Conservation (phyloP, 23 tunicate species). For the Trididemnum miniatum region DNA sequence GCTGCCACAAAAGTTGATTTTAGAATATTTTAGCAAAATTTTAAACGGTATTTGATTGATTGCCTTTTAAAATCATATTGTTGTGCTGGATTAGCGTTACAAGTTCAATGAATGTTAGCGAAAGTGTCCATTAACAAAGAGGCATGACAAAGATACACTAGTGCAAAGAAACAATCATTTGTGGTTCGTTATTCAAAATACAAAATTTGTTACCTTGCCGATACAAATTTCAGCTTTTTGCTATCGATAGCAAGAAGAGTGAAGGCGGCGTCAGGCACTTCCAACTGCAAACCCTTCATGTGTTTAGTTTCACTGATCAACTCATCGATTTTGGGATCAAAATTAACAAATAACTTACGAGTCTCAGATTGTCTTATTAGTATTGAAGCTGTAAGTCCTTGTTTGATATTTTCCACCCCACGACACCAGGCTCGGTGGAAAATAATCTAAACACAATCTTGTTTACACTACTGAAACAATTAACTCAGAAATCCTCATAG, state of each 20-base stretch:
- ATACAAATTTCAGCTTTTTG: conserved; percentile 47
- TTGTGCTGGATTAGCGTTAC: no score
- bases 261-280: conserved; percentile 65
- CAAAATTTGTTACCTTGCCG: conserved; percentile 49
- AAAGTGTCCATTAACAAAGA: no score
- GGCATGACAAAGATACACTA: no score
- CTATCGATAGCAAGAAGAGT: conserved; percentile 58
- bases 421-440: conserved; percentile 85
- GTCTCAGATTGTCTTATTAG: conserved; percentile 77
- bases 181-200: no score
- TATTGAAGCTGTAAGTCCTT: conserved; percentile 71
- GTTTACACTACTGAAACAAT: no score
- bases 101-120: no score
- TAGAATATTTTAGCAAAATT: no score
- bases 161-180: no score
- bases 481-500: no score
- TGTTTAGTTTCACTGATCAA: conserved; percentile 77
- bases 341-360: conserved; percentile 66
- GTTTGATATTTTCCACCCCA: conserved; percentile 53
- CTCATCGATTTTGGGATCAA: conserved; percentile 79
- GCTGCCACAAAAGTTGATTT: no score
- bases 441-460: conserved; percentile 56
- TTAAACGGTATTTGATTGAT: no score
- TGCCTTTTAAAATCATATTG: no score
- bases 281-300: conserved; percentile 50